These are phyloP conservation scores for Ceraclea dissimilis DNA, from an alignment of 2,888 invertebrate genomes.

Conservation along the genomic window DNA sequence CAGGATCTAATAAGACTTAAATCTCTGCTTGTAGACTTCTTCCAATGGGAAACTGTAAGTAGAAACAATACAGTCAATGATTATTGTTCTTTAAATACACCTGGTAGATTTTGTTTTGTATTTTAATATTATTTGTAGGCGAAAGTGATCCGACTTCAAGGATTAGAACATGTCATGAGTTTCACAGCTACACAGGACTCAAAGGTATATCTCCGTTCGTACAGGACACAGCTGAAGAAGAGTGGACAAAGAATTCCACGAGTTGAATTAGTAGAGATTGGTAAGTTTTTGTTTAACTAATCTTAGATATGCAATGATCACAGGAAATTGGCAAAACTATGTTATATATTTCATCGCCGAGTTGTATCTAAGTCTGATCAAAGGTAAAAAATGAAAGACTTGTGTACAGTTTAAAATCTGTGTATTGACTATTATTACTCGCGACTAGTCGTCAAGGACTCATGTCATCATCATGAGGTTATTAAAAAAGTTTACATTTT, in stretches of 20 bases:
- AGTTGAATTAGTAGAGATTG: slow-evolving; percentile 88
- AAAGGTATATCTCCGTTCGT: slow-evolving; percentile 69
- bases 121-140: slow-evolving; percentile 44
- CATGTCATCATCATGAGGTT: too few relatives aligned
- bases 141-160: slow-evolving; percentile 78
- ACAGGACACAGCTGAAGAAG: slow-evolving; percentile 79
- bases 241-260: slow-evolving; percentile 83
- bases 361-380: too few relatives aligned
- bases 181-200: slow-evolving; percentile 78
- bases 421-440: too few relatives aligned
- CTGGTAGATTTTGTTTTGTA: neutral
- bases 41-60: slow-evolving; percentile 66
- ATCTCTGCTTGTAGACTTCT: slow-evolving; percentile 87
- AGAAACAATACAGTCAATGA: neutral
- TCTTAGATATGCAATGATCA: too few relatives aligned
- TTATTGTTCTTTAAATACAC: neutral
- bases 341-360: too few relatives aligned
- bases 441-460: too few relatives aligned
- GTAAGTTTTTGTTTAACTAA: slow-evolving; percentile 32
- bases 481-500: too few relatives aligned
- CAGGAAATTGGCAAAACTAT: too few relatives aligned
- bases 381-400: too few relatives aligned
- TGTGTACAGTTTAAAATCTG: too few relatives aligned
- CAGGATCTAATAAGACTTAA: slow-evolving; percentile 76
- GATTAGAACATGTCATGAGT: slow-evolving; percentile 87